Evolutionary conservation across 2,113 vertebrate species (phyloP), one percentile per base, ranked within the genome.

Genomic region (Notothenia rossii): DNA sequence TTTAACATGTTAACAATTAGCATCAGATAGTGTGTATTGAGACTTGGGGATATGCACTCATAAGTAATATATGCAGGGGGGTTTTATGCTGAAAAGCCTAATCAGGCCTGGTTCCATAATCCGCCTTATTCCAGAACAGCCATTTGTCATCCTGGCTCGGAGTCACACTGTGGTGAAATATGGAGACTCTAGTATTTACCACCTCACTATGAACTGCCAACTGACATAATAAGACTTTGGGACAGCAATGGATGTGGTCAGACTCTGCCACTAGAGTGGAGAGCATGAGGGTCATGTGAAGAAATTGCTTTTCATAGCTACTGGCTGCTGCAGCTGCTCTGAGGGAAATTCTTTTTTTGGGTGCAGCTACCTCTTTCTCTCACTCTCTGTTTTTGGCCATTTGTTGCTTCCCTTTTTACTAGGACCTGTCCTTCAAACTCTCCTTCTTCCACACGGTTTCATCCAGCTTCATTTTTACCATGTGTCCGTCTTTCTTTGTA

Each of bases 171-270:
- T 82, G 84, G 87, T 82, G 75, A 89, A 86, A 77, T 81, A 49
- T 62, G 68, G 90, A 87, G 81, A 72, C 82, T 77, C 5, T 8
- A 55, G 79, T 81, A 72, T 90, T 88, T 74, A 83, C 64, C 84
- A 78, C 29, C 66, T 66, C 67, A 63, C 75, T 75, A 54, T 18
- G 4, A 82, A 59, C 83, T 84, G 85, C 84, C 82, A 86, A 40
- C 59, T 84, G 77, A 89, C 82, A 88, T 87, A 84, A 90, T 86
- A 81, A 81, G 56, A 74, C 74, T 85, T 43, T 85, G 71, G 78
- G 79, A 86, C 81, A 79, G 78, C 62, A 71, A 75, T 85, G 74
- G 81, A 83, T 85, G 88, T 54, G 77, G 80, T 85, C 81, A 64
- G 81, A 88, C 76, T 80, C 56, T 59, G 83, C 58, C 82, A 61